phyloP scores from a whole-genome alignment of 2,113 vertebrate genomes.

The Coreoperca whiteheadi region DNA sequence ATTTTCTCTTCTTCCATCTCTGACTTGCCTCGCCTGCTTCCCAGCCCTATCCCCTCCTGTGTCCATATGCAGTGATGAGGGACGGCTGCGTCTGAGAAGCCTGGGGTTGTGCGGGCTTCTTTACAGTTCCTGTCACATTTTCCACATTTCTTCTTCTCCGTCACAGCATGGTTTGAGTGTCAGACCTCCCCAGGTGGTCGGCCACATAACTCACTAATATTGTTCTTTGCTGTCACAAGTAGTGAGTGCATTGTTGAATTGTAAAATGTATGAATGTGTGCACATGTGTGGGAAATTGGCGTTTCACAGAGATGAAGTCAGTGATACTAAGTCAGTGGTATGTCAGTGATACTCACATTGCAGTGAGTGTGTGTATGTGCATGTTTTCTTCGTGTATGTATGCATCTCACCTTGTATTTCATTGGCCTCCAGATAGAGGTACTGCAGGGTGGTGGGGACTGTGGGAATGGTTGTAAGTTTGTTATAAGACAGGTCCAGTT shows the following conservation, averaged over 20 bases:
- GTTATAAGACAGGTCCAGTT: slow-evolving; percentile 87
- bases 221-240: not conserved
- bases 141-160: slow-evolving; percentile 52
- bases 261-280: slow-evolving; percentile 10
- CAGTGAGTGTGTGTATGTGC: not conserved
- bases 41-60: slow-evolving; percentile 12
- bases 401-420: slow-evolving; percentile 79
- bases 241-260: not conserved
- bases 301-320: slow-evolving; percentile 15
- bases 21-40: slow-evolving; percentile 36
- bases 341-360: too few species aligned
- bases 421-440: slow-evolving; percentile 86
- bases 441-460: slow-evolving; percentile 80
- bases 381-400: not conserved
- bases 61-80: slow-evolving; percentile 16
- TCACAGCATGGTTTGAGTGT: slow-evolving; percentile 32
- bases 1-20: slow-evolving; percentile 22
- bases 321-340: too few species aligned
- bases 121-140: slow-evolving; percentile 56
- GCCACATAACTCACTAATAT: not conserved
- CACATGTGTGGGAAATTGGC: not conserved
- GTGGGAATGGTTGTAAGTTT: slow-evolving; percentile 76
- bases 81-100: not conserved
- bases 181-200: not conserved
- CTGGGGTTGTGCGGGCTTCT: not conserved